A percentile compares a stretch with the other conserved stretches of the same genome.
Conservation (phyloP, 1,140 invertebrate genomes). For the Cephus cinctus region DNA sequence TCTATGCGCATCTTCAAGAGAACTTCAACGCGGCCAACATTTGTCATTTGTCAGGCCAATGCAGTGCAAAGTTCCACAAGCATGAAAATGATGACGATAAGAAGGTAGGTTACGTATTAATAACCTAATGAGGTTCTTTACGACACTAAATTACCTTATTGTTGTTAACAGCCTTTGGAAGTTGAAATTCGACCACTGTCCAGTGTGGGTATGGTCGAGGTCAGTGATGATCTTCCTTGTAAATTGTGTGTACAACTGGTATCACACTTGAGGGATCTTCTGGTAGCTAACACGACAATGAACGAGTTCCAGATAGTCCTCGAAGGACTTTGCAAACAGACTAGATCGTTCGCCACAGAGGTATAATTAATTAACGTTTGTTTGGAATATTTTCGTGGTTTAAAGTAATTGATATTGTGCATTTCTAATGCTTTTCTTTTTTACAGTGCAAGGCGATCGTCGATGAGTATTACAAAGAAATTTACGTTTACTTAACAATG, state of each 20-base stretch:
- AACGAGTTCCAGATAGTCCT: constrained; percentile 76
- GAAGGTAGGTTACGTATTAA: constrained; percentile 7
- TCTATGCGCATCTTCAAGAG: constrained; percentile 62
- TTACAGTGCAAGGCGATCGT: constrained; percentile 63
- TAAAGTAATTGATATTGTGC: constrained; percentile 4
- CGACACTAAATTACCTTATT: background rate
- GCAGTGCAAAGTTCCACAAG: constrained; percentile 63
- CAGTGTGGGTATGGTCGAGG: constrained; percentile 57
- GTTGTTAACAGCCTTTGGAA: constrained; percentile 28
- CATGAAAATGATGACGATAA: constrained; percentile 60
- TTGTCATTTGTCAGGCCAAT: constrained; percentile 75
- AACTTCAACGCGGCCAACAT: constrained; percentile 66
- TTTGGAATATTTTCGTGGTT: constrained; percentile 15
- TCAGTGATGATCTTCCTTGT: constrained; percentile 73
- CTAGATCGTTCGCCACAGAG: constrained; percentile 61
- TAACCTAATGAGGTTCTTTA: background rate
- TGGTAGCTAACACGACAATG: constrained; percentile 84
- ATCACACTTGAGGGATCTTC: constrained; percentile 72
- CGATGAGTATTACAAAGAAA: constrained; percentile 71
- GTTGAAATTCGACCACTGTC: constrained; percentile 61
- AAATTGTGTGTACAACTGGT: constrained; percentile 83
- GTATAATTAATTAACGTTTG: constrained; percentile 27
- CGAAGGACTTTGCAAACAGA: constrained; percentile 78
- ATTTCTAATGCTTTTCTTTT: constrained; percentile 16
- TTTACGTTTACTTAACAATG: constrained; percentile 71